A percentile compares a stretch with the other conserved stretches of the same genome.
Conservation (phyloP, 2,113 vertebrate genomes). For the Strix uralensis region DNA sequence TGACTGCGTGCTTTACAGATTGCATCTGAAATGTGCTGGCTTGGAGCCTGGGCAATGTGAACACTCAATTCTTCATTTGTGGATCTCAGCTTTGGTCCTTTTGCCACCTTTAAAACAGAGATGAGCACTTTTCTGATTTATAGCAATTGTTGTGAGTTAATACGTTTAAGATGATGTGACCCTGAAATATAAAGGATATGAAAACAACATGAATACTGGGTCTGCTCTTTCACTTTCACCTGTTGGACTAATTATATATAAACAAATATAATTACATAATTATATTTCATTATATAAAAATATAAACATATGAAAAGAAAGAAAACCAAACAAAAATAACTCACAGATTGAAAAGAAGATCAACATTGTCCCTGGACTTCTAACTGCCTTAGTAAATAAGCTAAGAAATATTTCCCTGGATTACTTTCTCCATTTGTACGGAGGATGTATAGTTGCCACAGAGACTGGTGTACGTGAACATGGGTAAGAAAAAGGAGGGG, state of each 20-base stretch:
- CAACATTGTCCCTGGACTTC: background rate
- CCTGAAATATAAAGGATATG: background rate
- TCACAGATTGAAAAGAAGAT: background rate
- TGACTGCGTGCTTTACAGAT: constrained; percentile 34
- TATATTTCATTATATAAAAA: background rate
- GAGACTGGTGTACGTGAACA: background rate
- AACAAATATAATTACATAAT: background rate
- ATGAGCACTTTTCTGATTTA: background rate
- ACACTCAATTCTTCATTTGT: constrained; percentile 1
- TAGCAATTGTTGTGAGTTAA: background rate
- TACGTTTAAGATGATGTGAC: background rate
- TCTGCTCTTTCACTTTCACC: background rate
- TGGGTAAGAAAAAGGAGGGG: background rate
- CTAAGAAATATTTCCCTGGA: background rate
- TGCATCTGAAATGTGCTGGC: constrained; percentile 34
- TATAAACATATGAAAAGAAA: background rate
- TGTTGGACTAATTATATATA: background rate
- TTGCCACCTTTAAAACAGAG: background rate
- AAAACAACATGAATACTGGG: background rate
- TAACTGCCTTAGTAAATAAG: background rate
- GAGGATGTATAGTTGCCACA: background rate
- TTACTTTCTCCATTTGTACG: background rate
- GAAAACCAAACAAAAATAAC: background rate
- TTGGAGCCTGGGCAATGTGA: background rate
- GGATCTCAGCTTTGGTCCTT: constrained; percentile 1